Conservation (phyloP, 2,797 vertebrate genomes). For the Oryzias sinensis region DNA sequence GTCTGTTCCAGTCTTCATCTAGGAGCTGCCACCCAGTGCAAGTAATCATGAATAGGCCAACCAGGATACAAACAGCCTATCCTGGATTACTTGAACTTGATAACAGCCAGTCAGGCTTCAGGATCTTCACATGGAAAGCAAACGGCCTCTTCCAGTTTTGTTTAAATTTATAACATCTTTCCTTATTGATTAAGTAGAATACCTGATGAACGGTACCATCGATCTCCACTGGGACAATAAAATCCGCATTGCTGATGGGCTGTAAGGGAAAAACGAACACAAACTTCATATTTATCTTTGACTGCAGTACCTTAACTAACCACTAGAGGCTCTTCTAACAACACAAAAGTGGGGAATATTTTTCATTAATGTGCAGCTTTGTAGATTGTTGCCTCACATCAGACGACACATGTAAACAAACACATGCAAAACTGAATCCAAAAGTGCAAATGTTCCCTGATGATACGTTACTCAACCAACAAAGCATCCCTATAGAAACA, state of each 20-base stretch:
- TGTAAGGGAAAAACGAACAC: slow-evolving; percentile 38
- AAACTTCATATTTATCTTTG: background rate
- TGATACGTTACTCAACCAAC: too few relatives aligned
- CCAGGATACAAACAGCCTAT: slow-evolving; percentile 94
- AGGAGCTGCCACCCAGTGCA: slow-evolving; percentile 85
- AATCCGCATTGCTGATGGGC: slow-evolving; percentile 98
- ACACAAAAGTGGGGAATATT: background rate
- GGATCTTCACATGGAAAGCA: slow-evolving; percentile 16
- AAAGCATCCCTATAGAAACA: too few relatives aligned
- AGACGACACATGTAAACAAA: too few relatives aligned
- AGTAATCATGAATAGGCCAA: slow-evolving; percentile 99
- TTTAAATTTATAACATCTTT: too few relatives aligned
- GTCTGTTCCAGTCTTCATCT: slow-evolving; percentile 7
- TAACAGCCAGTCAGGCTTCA: slow-evolving; percentile 69
- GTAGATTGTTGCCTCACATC: too few relatives aligned
- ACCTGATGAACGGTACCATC: slow-evolving; percentile 98
- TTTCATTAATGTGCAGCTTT: too few relatives aligned
- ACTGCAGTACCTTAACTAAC: background rate
- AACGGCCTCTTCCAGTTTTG: background rate
- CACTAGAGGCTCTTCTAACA: background rate
- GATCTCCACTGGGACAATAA: slow-evolving; percentile 70
- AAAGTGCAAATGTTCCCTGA: too few relatives aligned
- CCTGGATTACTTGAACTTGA: slow-evolving; percentile 99
- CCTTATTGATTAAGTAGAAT: slow-evolving; percentile 14
- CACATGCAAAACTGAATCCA: too few relatives aligned